Evolutionary conservation across 2,113 vertebrate genomes (phyloP).

Genomic region (Sinocyclocheilus anophthalmus): DNA sequence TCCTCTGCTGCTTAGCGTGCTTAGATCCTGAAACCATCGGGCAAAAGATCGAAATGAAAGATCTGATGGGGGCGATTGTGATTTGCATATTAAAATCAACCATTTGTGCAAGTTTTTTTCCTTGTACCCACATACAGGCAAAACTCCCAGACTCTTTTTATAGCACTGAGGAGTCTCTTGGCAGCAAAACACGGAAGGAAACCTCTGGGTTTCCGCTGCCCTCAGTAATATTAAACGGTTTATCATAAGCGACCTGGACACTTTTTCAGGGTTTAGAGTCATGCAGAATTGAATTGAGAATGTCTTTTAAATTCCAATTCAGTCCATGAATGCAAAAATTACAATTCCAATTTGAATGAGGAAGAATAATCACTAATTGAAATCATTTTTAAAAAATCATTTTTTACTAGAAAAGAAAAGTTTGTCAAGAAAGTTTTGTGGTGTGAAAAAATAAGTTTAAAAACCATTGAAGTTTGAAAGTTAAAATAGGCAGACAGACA

Average conservation of each 20-base stretch:
- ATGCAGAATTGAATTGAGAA: not conserved
- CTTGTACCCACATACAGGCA: not conserved
- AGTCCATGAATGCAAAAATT: not conserved
- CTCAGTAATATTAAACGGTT: conserved; percentile 61
- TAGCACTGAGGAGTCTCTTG: conserved; percentile 10
- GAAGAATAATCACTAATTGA: not conserved
- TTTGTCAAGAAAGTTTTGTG: not conserved
- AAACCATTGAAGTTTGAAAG: not conserved
- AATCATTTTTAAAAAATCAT: not conserved
- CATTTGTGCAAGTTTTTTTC: not conserved
- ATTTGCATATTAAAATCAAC: not conserved
- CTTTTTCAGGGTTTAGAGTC: not conserved
- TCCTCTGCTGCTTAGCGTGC: conserved; percentile 62
- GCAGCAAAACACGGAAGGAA: conserved; percentile 8
- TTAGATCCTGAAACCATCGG: not conserved
- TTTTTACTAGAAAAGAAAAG: not conserved
- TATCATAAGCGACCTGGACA: conserved; percentile 54
- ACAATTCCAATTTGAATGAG: not conserved
- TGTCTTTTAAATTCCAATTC: too few species aligned
- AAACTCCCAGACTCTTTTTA: conserved; percentile 10
- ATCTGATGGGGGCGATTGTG: not conserved
- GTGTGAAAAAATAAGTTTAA: too few species aligned
- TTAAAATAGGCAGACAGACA: not conserved
- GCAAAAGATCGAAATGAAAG: not conserved
- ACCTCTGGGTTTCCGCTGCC: conserved; percentile 64